Evolutionary conservation across 2,113 vertebrate species (phyloP).

Genomic region (Oreocharis arfaki): DNA sequence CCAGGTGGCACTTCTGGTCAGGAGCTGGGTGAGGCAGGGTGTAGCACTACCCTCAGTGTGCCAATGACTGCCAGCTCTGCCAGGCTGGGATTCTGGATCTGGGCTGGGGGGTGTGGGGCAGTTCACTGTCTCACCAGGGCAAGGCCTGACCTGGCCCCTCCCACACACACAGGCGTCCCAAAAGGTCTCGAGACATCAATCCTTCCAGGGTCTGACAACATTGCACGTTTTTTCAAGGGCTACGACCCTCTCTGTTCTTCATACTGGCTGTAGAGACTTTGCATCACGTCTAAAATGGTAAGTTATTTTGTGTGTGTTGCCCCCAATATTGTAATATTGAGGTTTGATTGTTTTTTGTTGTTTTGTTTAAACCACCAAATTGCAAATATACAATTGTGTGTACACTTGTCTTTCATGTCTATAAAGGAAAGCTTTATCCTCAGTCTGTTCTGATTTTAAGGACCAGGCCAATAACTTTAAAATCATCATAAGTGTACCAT

Average conservation of each 20-base stretch:
- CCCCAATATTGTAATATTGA: neutral
- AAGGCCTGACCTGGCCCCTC: neutral
- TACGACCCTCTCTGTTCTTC: neutral
- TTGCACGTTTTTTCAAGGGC: accelerated
- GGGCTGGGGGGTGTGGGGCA: neutral
- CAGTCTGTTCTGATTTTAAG: neutral
- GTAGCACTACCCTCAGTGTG: neutral
- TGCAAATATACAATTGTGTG: neutral
- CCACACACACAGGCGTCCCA: neutral
- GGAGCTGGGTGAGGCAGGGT: neutral
- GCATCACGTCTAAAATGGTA: neutral
- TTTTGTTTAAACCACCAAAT: neutral
- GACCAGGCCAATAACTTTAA: neutral
- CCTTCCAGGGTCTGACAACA: neutral
- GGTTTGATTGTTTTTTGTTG: neutral
- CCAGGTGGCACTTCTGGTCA: neutral
- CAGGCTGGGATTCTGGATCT: neutral
- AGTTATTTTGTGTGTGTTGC: neutral
- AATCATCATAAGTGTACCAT: neutral
- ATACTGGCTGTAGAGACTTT: neutral
- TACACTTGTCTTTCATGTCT: neutral
- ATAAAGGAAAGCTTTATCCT: neutral
- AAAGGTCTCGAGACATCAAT: neutral
- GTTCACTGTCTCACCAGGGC: neutral
- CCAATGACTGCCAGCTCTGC: neutral